Evolutionary conservation across 1,140 invertebrate species (phyloP).

Genomic region (Lucilia cuprina): DNA sequence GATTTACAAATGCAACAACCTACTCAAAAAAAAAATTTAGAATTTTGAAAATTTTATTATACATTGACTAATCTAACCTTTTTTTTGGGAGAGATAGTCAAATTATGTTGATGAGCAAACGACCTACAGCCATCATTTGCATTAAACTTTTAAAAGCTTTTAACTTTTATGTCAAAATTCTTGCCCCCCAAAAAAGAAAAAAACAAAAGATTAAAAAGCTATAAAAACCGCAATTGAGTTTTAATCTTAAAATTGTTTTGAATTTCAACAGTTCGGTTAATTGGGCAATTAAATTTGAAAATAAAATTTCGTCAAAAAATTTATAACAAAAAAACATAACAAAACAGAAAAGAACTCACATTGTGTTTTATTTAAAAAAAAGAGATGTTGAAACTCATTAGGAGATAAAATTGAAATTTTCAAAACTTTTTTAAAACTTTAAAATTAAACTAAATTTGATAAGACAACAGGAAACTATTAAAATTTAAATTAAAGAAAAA

Average conservation of each 20-base stretch:
- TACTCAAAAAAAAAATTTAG: not conserved
- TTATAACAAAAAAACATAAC: not conserved
- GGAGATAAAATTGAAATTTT: too few species aligned
- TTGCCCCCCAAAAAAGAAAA: not conserved
- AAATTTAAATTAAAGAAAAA: too few species aligned
- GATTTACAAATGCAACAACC: constrained; percentile 31
- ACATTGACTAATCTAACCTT: constrained; percentile 19
- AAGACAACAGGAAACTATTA: too few species aligned
- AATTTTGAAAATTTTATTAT: too few species aligned
- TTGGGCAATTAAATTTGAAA: constrained; percentile 14
- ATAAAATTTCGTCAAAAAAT: not conserved
- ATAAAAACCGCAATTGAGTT: not conserved
- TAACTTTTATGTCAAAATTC: not conserved
- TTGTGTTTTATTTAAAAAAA: not conserved
- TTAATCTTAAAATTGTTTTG: not conserved
- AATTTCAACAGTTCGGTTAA: constrained; percentile 13
- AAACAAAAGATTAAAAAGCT: not conserved
- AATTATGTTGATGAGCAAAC: not conserved
- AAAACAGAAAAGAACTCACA: not conserved
- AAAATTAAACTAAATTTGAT: too few species aligned
- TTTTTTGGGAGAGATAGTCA: not conserved
- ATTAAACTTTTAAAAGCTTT: constrained; percentile 9
- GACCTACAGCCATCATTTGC: not conserved
- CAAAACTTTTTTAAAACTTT: too few species aligned
- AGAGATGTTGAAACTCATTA: not conserved